Conservation (phyloP, 2,113 vertebrate species). For the Pseudopipra pipra region DNA sequence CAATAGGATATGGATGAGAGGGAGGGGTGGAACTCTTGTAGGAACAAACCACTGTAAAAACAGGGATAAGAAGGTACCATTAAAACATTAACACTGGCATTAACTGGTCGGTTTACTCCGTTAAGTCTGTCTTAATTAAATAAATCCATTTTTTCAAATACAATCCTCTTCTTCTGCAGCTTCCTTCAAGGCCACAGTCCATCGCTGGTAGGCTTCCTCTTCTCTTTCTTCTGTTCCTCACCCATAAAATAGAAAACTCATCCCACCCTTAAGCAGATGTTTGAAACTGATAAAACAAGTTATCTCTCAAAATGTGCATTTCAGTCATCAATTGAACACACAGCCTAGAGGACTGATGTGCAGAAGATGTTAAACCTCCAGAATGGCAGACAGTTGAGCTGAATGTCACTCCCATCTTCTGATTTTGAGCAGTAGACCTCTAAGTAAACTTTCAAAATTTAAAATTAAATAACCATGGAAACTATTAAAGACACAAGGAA, state of each 20-base stretch:
- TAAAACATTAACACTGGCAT: too few species aligned
- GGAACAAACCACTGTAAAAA: too few species aligned
- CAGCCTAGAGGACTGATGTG: not conserved
- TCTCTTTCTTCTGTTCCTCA: too few species aligned
- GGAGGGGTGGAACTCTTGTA: too few species aligned
- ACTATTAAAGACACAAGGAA: not conserved
- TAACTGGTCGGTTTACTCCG: too few species aligned
- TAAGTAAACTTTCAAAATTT: not conserved
- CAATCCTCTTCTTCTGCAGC: too few species aligned
- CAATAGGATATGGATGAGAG: too few species aligned
- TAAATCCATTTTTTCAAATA: too few species aligned
- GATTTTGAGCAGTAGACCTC: not conserved
- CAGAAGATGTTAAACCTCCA: not conserved
- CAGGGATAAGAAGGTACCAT: too few species aligned
- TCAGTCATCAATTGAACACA: not conserved
- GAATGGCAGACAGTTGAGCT: not conserved
- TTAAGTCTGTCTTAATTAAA: too few species aligned
- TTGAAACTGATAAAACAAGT: not conserved
- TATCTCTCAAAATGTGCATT: not conserved
- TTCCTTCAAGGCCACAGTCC: too few species aligned
- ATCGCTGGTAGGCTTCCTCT: too few species aligned
- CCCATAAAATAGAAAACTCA: not conserved
- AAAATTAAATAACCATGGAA: not conserved
- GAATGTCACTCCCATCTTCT: accelerated
- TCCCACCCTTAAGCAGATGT: not conserved